Evolutionary conservation across 2,113 vertebrate genomes (phyloP), one percentile per base, ranked within the genome.

Genomic region (Pelodiscus sinensis): DNA sequence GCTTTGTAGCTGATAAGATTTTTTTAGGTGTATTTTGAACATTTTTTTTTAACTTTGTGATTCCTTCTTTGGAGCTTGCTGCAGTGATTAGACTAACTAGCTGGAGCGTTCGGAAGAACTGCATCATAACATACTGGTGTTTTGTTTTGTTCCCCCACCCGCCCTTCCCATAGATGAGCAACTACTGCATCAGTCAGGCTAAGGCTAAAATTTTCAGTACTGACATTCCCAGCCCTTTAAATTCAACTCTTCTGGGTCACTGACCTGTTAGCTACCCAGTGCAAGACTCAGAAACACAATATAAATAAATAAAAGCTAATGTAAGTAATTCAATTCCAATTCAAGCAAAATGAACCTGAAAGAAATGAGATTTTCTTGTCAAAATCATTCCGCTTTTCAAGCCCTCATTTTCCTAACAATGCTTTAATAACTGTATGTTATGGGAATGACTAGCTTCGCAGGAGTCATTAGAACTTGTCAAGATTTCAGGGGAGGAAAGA

Each of bases 211-310:
- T 68, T 54, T 87, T 85, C 71, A 83, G 31, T 71, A 73, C 31
- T 62, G 31, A 92, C 79, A 22, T 54, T 86, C 71, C 62, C 8
- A 22, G 2, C 65, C 79, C 62, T 83, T 89, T 75, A 86, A 94
- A 94, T 85, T 90, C 29, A 93, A 3, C 60, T 56, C 22, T 90
- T 80, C 58, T 89, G 44, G 77, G 85, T 82, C 57, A 87, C 65
- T 96, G 89, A 52, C 50, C 90, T 35, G 82, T 92, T 93, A 92
- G 21, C 58, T 29, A 55, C 22, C 18, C 94, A 96, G 77, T 80
- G 77, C 8, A 86, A 5, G 81, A 54, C 56, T 91, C 90, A 78
- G 18, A 92, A 94, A 13, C 57, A 31, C 71, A 86, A 56, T 81
- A 44, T 87, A 81, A 88, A 44, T 85, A 94, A 93, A 75, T 75